Evolutionary conservation across 2,888 invertebrate species (phyloP), one percentile per base, ranked within the genome.

Genomic region (Drosophila mayaguana): DNA sequence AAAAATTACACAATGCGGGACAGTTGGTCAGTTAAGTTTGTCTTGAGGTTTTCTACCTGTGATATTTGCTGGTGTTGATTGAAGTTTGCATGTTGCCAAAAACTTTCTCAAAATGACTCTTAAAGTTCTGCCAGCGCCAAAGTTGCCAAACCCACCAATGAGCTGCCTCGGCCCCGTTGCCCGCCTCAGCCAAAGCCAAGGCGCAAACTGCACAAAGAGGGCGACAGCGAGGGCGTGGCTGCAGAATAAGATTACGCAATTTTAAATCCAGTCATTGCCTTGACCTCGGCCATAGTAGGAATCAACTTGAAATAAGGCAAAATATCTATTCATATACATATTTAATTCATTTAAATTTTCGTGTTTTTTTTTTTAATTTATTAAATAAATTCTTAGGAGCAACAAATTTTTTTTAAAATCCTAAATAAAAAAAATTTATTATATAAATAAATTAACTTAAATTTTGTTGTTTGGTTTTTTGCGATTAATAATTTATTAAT

Each of bases 1-100:
- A 85, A 83, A 89, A 87, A 87, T 89, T 85, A 83, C 90, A 89
- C 90, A 88, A 87, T 89, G 90, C 88, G 81, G 88, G 90, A 89
- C 79, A 83, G 88, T 89, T 81, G 89, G 71, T 75, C 85, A 81
- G 83, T 64, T 70, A 60, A 72, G 72, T 85, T 88, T 83, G 68
- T 78, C 75, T 75, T 69, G 64, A 51, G 73, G 69, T 72, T 46
- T 73, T 12, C 43, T 18, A 38, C 43, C 18, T 61, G 12, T 74
- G 81, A 80, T 86, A 78, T 85, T 85, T 88, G 75, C 84, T 71
- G 65, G 84, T 87, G 89, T 81, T 87, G 89, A 84, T 87, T 88
- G 85, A 89, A 84, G 84, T 84, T 84, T 87, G 84, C 89, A 86
- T 88, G 63, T 87, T 51, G 69, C 46, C 78, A 62, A 78, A 71